Percentiles rank a stretch among this genome's conserved stretches.
Evolutionary conservation across 2,113 vertebrate species (phyloP).

Genomic region (Coregonus clupeaformis): DNA sequence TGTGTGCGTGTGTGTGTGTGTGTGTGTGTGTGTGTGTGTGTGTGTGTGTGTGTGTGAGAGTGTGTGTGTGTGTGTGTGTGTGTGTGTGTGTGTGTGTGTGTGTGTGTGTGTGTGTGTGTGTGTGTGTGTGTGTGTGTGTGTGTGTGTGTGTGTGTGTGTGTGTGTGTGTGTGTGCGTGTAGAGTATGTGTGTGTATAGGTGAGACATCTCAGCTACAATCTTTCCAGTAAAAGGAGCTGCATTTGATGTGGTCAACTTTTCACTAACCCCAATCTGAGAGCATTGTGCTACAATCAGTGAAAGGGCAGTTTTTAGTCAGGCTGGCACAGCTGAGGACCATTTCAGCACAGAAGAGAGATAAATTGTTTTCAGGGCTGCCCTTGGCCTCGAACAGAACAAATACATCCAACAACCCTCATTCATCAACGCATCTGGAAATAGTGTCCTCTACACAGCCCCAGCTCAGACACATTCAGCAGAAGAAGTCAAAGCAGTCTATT

Average conservation of each 20-base stretch:
- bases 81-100: background rate
- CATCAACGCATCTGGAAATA: constrained; percentile 47
- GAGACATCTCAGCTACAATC: background rate
- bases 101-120: background rate
- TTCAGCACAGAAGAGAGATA: constrained; percentile 35
- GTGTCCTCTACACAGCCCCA: background rate
- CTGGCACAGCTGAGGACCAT: constrained; percentile 32
- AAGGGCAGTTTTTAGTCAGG: constrained; percentile 26
- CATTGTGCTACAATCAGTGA: constrained; percentile 34
- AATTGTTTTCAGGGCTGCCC: constrained; percentile 33
- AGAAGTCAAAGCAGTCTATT: background rate
- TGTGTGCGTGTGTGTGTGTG: background rate
- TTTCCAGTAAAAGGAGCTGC: background rate
- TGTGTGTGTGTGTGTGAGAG: no score
- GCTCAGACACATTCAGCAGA: background rate
- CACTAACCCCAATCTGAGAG: background rate
- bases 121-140: background rate
- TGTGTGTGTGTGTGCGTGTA: background rate
- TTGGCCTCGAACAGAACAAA: constrained; percentile 42
- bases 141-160: background rate
- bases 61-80: background rate
- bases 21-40: no score
- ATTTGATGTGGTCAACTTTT: background rate
- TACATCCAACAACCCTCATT: constrained; percentile 47
- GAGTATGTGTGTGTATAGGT: background rate